Conservation (phyloP, 2,888 invertebrate species). For the Sphaerophoria rueppellii region DNA sequence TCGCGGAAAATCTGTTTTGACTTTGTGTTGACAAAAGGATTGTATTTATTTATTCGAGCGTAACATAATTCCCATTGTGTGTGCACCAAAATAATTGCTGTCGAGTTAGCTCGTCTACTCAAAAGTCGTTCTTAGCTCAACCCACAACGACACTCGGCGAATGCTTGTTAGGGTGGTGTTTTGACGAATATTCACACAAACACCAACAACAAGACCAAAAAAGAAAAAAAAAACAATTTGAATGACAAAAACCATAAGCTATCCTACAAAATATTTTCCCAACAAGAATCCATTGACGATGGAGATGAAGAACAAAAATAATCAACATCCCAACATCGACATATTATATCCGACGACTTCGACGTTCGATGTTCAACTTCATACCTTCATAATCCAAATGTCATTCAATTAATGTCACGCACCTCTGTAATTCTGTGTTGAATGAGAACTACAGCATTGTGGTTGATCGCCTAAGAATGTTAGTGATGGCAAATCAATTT, state of each 20-base stretch:
- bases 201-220: background rate
- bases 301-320: background rate
- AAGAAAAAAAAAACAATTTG: slow-evolving; percentile 16
- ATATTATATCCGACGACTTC: background rate
- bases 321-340: too few species aligned
- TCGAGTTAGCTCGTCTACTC: slow-evolving; percentile 38
- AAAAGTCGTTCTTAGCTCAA: slow-evolving; percentile 3
- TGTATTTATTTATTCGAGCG: slow-evolving; percentile 70
- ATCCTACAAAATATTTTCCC: slow-evolving; percentile 33
- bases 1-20: slow-evolving; percentile 65
- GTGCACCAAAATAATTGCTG: slow-evolving; percentile 65
- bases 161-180: slow-evolving; percentile 27
- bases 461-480: slow-evolving; percentile 66
- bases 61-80: slow-evolving; percentile 69
- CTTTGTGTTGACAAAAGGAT: slow-evolving; percentile 69
- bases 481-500: slow-evolving; percentile 55
- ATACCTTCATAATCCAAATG: slow-evolving; percentile 57
- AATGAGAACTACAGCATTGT: slow-evolving; percentile 65
- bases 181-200: slow-evolving; percentile 41
- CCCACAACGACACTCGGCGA: background rate
- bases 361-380: slow-evolving; percentile 22
- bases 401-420: slow-evolving; percentile 72
- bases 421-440: slow-evolving; percentile 57
- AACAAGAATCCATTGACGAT: slow-evolving; percentile 33
- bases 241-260: slow-evolving; percentile 24